phyloP scores from a whole-genome alignment of 2,888 invertebrate genomes.

The Mesorhabditis sp. region DNA sequence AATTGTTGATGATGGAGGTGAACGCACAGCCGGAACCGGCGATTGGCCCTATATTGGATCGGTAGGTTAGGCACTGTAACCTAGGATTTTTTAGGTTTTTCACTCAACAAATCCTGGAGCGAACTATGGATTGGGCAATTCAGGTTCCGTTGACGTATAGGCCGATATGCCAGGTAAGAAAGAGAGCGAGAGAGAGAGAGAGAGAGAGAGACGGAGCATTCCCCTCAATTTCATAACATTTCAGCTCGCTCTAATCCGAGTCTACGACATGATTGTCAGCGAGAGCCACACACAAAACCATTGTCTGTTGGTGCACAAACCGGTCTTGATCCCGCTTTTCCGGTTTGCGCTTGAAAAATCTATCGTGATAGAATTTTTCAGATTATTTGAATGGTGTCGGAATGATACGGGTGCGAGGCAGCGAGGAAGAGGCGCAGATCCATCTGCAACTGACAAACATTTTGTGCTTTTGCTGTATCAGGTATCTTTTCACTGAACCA shows the following conservation, averaged over 20 bases:
- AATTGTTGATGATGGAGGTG: conserved; percentile 50
- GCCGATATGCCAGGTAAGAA: conserved; percentile 40
- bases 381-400: conserved; percentile 9
- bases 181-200: conserved; percentile 7
- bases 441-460: conserved; percentile 41
- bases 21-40: conserved; percentile 51
- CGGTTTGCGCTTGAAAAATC: conserved; percentile 65
- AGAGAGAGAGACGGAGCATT: conserved; percentile 4
- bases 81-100: conserved; percentile 24
- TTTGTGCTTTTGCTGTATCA: conserved; percentile 55
- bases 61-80: conserved; percentile 40
- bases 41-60: conserved; percentile 54
- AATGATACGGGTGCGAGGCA: background rate
- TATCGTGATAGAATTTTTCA: background rate
- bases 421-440: conserved; percentile 19
- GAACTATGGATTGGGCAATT: conserved; percentile 45
- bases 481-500: conserved; percentile 19
- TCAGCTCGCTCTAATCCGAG: conserved; percentile 29
- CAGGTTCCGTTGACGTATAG: conserved; percentile 32
- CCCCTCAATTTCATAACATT: conserved; percentile 10
- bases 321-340: conserved; percentile 80
- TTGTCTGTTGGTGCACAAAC: conserved; percentile 77
- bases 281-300: conserved; percentile 47
- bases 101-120: conserved; percentile 40
- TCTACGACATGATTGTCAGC: conserved; percentile 37